A percentile compares a stretch with the other conserved stretches of the same genome.
Evolutionary conservation across 92 coral and sea anemone genomes (phyloP).

Genomic region (Phenganax marumi): DNA sequence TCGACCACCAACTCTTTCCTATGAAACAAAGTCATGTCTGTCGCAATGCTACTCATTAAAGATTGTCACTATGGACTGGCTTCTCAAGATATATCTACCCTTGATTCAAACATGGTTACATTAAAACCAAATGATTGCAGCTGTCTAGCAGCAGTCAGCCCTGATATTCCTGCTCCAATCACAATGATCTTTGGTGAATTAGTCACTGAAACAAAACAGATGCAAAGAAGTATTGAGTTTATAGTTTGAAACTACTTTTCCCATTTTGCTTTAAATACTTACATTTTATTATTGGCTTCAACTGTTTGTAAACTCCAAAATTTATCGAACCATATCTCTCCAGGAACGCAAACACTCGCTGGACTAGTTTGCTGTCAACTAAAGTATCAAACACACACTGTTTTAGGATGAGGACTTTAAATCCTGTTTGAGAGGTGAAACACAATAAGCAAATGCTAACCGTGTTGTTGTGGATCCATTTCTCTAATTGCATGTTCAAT

Average conservation of each 20-base stretch:
- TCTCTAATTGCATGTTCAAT: slow-evolving; percentile 73
- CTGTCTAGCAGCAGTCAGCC: slow-evolving; percentile 93
- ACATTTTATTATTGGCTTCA: slow-evolving; percentile 73
- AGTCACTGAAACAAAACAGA: slow-evolving; percentile 59
- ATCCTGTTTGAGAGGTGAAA: not conserved
- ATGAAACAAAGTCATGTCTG: not conserved
- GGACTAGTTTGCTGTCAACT: slow-evolving; percentile 89
- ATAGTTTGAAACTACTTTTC: no score
- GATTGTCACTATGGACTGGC: not conserved
- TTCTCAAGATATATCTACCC: slow-evolving; percentile 60
- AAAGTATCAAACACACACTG: not conserved
- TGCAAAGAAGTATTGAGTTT: not conserved
- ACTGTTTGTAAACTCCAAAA: slow-evolving; percentile 92
- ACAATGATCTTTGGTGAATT: slow-evolving; percentile 84
- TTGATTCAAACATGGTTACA: slow-evolving; percentile 86
- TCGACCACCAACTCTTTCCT: slow-evolving; percentile 99
- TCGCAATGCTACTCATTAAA: not conserved
- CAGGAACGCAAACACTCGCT: slow-evolving; percentile 86
- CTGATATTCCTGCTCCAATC: slow-evolving; percentile 94
- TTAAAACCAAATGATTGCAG: slow-evolving; percentile 95
- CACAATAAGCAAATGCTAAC: slow-evolving; percentile 48
- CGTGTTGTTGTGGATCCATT: slow-evolving; percentile 89
- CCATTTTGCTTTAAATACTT: slow-evolving; percentile 45
- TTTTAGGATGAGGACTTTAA: not conserved
- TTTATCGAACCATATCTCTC: slow-evolving; percentile 96